Base-by-base conservation (phyloP, 2,888 invertebrate genomes). In the Rhyacophila evoluta region DNA sequence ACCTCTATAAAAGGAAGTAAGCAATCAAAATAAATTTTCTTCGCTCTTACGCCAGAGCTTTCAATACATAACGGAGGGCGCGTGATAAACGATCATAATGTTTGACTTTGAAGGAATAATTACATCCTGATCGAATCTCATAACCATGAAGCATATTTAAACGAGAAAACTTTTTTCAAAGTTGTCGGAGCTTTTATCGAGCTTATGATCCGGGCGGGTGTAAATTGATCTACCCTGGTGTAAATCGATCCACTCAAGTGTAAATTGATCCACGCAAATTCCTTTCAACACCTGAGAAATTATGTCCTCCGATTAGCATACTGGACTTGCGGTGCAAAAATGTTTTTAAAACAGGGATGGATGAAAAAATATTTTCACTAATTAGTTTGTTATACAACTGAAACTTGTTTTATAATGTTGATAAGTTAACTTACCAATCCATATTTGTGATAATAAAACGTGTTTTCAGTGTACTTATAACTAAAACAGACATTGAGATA, bases 191-290 rank as follows among this genome's bases (percentile, higher is more conserved):
- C 55, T 55, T 55, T 55, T 55, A 55, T 55, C 55, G 55, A 55
- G 55, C 55, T 55, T 55, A 19, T 55, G 55, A 55, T 55, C 55
- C 55, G 10, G 55, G 19, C 55, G 55, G 55, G 55, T 55, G 55
- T 55, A 55, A 55, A 55, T 55, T 55, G 55, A 55, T 55, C 55
- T 12, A 55, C 55, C 55, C 55, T 19, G 55, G 55, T 55, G 55
- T 55, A 55, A 55, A 55, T 55, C 55, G 55, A 55, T 55, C 55
- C 55, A 55, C 15, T 55, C 68, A 36, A 55, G 73, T 74, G 74
- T 74, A 74, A 74, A 74, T 74, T 74, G 74, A 74, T 74, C 74
- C 74, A 74, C 68, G 74, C 74, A 36, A 74, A 67, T 69, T 74
- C 68, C 74, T 67, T 27, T 74, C 33, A 74, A 74, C 67, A 67